These are phyloP conservation scores for Aphaenogaster rudis DNA, from an alignment of 1,140 invertebrate species.

Conservation along the genomic window DNA sequence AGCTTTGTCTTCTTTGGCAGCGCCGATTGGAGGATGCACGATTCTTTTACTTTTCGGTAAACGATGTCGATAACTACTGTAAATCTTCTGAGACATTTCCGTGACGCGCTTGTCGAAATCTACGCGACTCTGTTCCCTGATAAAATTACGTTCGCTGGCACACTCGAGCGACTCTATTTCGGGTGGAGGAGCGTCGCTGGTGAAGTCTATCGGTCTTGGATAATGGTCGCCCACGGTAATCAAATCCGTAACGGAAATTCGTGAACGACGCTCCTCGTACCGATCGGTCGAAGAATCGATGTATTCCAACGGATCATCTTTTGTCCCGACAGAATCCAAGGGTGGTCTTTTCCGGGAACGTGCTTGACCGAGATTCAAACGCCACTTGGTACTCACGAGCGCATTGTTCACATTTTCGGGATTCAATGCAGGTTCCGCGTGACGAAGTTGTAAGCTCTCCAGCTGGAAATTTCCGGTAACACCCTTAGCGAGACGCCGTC, in stretches of 20 bases:
- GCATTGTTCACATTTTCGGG: slow-evolving; percentile 65
- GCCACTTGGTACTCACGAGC: slow-evolving; percentile 77
- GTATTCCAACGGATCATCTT: slow-evolving; percentile 30
- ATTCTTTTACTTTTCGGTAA: not conserved
- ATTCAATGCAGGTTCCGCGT: slow-evolving; percentile 38
- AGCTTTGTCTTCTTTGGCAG: not conserved
- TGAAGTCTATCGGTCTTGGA: slow-evolving; percentile 79
- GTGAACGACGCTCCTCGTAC: not conserved
- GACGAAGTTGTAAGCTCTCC: slow-evolving; percentile 31
- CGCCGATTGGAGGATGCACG: not conserved
- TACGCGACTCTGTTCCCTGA: slow-evolving; percentile 63
- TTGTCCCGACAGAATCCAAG: slow-evolving; percentile 42
- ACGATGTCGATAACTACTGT: slow-evolving; percentile 73
- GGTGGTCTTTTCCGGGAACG: slow-evolving; percentile 53
- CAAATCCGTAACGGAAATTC: slow-evolving; percentile 48
- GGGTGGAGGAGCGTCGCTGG: not conserved
- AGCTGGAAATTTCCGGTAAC: not conserved
- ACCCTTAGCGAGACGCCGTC: slow-evolving; percentile 71
- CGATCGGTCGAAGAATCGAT: not conserved
- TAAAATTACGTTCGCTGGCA: slow-evolving; percentile 65
- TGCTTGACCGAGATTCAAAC: slow-evolving; percentile 72
- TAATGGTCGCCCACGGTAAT: slow-evolving; percentile 71
- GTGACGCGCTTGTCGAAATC: slow-evolving; percentile 64
- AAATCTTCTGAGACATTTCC: slow-evolving; percentile 69
- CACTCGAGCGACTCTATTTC: slow-evolving; percentile 65